phyloP scores from a whole-genome alignment of 2,113 vertebrate species.

The Halcyon malimbica region DNA sequence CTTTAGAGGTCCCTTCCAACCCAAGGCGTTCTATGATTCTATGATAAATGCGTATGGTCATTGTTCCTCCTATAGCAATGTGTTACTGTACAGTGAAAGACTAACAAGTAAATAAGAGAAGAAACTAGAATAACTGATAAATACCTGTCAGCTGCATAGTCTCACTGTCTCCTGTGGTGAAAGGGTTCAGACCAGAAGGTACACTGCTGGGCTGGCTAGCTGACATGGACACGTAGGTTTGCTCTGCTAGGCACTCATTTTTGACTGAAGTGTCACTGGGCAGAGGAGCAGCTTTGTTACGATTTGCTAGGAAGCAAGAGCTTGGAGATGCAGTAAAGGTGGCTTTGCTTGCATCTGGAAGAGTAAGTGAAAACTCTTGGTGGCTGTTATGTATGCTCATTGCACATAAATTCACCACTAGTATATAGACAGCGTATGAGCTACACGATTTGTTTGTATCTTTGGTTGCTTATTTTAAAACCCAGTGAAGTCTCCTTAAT shows the following conservation, averaged over 20 bases:
- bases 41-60: neutral
- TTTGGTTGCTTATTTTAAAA: neutral
- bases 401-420: neutral
- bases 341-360: slow-evolving; percentile 95
- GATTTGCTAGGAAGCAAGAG: slow-evolving; percentile 96
- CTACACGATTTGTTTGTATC: neutral
- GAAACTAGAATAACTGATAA: neutral
- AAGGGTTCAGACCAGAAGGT: slow-evolving; percentile 71
- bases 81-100: neutral
- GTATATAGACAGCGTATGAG: neutral
- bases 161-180: slow-evolving; percentile 75
- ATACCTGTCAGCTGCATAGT: slow-evolving; percentile 82
- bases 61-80: neutral
- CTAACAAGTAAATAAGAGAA: neutral
- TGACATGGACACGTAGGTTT: slow-evolving; percentile 79
- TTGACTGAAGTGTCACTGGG: slow-evolving; percentile 85
- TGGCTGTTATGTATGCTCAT: neutral
- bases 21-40: no score
- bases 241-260: slow-evolving; percentile 86
- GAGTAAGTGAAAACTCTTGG: neutral
- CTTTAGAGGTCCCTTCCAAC: no score
- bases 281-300: slow-evolving; percentile 80
- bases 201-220: slow-evolving; percentile 74
- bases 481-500: neutral
- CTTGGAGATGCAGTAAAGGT: slow-evolving; percentile 94